A percentile compares a stretch with the other conserved stretches of the same genome.
Conservation (phyloP, 35 echinoderm and acorn worm genomes). For the Holothuria glaberrima region DNA sequence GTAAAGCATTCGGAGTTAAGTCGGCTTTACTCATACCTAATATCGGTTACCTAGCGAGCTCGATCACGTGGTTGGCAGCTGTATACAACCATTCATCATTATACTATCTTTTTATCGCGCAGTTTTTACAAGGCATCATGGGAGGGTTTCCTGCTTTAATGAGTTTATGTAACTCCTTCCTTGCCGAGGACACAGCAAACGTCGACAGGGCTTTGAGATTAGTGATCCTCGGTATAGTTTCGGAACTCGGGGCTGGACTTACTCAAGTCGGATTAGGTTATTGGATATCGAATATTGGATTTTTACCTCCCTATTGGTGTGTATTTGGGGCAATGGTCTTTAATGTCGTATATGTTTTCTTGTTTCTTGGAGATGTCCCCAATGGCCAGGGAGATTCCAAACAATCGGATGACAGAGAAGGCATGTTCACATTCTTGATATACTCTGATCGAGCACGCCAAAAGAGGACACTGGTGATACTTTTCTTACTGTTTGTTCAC, state of each 20-base stretch:
- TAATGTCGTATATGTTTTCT: constrained; percentile 39
- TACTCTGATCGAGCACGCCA: constrained; percentile 17
- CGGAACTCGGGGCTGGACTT: constrained; percentile 47
- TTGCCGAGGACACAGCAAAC: not conserved
- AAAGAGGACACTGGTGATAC: constrained; percentile 32
- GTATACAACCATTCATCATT: constrained; percentile 32
- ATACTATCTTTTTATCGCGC: constrained; percentile 17
- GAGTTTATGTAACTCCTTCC: constrained; percentile 46
- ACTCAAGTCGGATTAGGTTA: constrained; percentile 55
- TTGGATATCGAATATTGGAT: constrained; percentile 35
- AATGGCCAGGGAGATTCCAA: not conserved
- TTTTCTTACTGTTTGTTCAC: constrained; percentile 17
- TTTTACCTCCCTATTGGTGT: constrained; percentile 43
- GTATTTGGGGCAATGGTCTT: constrained; percentile 47
- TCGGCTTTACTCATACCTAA: constrained; percentile 33
- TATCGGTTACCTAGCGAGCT: constrained; percentile 25
- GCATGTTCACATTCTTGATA: constrained; percentile 5
- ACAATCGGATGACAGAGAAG: not conserved
- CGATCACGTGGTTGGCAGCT: constrained; percentile 1
- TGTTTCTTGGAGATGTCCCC: not conserved
- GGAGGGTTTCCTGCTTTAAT: constrained; percentile 49
- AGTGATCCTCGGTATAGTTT: constrained; percentile 23
- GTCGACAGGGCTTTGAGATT: constrained; percentile 28
- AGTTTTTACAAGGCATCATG: constrained; percentile 47
- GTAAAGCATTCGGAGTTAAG: not conserved